A percentile compares a stretch with the other conserved stretches of the same genome.
phyloP scores from a whole-genome alignment of 2,797 vertebrate species.

The Eupleurogrammus muticus region DNA sequence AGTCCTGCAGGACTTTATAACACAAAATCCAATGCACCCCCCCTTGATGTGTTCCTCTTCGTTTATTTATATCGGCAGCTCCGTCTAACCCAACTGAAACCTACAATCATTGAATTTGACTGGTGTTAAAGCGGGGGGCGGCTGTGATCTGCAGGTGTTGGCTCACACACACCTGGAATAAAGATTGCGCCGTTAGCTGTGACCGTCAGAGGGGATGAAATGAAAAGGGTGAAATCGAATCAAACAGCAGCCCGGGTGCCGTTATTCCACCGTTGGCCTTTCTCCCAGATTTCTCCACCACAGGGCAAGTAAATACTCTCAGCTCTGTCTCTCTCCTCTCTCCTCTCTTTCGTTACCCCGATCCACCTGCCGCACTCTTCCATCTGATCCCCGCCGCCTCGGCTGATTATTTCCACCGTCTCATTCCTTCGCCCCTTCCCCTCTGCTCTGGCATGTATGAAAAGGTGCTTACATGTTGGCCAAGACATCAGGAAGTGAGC shows the following conservation, averaged over 20 bases:
- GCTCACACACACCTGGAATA: conserved; percentile 56
- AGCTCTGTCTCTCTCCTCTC: conserved; percentile 22
- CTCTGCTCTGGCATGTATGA: conserved; percentile 24
- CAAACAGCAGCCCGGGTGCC: conserved; percentile 55
- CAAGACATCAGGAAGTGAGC: conserved; percentile 38
- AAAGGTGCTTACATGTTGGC: conserved; percentile 35
- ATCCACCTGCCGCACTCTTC: conserved; percentile 41
- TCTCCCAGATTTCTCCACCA: conserved; percentile 67
- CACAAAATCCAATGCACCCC: conserved; percentile 15
- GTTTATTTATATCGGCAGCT: conserved; percentile 35
- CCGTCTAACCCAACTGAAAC: conserved; percentile 27
- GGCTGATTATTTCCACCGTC: conserved; percentile 24
- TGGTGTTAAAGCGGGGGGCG: conserved; percentile 23
- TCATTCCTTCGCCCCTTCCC: conserved; percentile 26
- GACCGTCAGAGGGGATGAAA: conserved; percentile 55
- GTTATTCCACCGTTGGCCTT: conserved; percentile 54
- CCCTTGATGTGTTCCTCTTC: background rate
- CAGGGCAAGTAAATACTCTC: conserved; percentile 17
- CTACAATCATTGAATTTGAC: conserved; percentile 31
- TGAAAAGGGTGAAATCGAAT: conserved; percentile 73
- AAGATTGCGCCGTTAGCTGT: conserved; percentile 43
- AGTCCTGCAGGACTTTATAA: conserved; percentile 14
- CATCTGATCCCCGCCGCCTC: conserved; percentile 26
- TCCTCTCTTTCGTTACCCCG: too few species aligned
- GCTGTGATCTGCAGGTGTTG: conserved; percentile 31